A percentile compares a stretch with the other conserved stretches of the same genome.
phyloP scores from a whole-genome alignment of 2,113 vertebrate genomes.

The Phocoena phocoena region DNA sequence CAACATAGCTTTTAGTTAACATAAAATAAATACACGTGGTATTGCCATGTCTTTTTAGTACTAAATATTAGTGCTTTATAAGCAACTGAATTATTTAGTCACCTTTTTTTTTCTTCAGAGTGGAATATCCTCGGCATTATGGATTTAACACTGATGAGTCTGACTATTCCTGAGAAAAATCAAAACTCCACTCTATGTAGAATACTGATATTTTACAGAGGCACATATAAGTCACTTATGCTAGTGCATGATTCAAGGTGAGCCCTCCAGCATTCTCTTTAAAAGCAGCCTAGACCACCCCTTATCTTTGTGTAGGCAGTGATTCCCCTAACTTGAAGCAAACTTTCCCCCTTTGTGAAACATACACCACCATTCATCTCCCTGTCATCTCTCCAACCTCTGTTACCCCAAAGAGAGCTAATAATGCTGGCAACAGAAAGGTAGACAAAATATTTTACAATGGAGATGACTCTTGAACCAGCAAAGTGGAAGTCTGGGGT shows the following conservation, averaged over 20 bases:
- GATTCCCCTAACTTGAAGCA: background rate
- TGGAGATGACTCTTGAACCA: background rate
- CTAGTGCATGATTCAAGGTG: background rate
- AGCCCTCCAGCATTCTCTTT: background rate
- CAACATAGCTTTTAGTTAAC: background rate
- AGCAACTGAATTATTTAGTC: background rate
- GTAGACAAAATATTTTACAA: background rate
- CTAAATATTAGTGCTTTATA: background rate
- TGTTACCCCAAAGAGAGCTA: background rate
- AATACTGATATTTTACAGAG: background rate
- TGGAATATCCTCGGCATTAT: background rate
- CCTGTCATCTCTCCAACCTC: background rate
- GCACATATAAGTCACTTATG: background rate
- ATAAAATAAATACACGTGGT: slow-evolving; percentile 10
- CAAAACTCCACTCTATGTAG: background rate
- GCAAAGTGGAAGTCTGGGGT: background rate
- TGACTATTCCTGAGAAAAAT: background rate
- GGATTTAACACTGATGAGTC: background rate
- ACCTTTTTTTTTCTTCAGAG: background rate
- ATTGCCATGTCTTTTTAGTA: background rate
- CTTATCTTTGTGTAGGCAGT: background rate
- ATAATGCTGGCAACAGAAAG: background rate
- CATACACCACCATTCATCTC: background rate
- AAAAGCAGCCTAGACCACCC: background rate
- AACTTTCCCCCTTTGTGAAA: background rate